These are phyloP conservation scores for Lindbergichthys nudifrons DNA, from an alignment of 2,797 vertebrate genomes.

Conservation along the genomic window DNA sequence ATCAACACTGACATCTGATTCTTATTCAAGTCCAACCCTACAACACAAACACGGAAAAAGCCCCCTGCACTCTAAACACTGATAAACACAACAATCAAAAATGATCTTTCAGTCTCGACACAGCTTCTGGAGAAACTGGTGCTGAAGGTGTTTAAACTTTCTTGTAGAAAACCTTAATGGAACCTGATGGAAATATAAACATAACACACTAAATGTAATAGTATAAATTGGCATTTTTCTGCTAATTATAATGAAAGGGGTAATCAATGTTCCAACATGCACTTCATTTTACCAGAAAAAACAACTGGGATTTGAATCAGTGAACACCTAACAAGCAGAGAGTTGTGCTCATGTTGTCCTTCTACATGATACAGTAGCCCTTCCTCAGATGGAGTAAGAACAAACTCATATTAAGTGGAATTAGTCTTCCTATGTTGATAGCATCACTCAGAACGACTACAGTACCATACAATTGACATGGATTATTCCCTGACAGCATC, in stretches of 20 bases:
- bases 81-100: slow-evolving; percentile 31
- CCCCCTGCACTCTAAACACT: slow-evolving; percentile 32
- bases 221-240: background rate
- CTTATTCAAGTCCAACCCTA: slow-evolving; percentile 43
- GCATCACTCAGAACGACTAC: too few relatives aligned
- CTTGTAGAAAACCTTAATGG: background rate
- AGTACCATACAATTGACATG: too few relatives aligned
- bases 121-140: background rate
- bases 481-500: too few relatives aligned
- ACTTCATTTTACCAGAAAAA: background rate
- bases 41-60: slow-evolving; percentile 20
- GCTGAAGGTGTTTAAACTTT: background rate
- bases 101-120: background rate
- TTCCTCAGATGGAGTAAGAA: too few relatives aligned
- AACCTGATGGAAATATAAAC: background rate
- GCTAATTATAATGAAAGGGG: background rate
- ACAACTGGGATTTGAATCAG: too few relatives aligned
- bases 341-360: too few relatives aligned
- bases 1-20: slow-evolving; percentile 72
- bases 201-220: background rate
- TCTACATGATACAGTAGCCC: too few relatives aligned
- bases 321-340: too few relatives aligned
- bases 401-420: too few relatives aligned
- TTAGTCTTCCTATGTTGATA: too few relatives aligned
- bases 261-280: background rate